Base-by-base conservation (phyloP, 1,140 invertebrate species). In the Macrotrachela quadricornifera region DNA sequence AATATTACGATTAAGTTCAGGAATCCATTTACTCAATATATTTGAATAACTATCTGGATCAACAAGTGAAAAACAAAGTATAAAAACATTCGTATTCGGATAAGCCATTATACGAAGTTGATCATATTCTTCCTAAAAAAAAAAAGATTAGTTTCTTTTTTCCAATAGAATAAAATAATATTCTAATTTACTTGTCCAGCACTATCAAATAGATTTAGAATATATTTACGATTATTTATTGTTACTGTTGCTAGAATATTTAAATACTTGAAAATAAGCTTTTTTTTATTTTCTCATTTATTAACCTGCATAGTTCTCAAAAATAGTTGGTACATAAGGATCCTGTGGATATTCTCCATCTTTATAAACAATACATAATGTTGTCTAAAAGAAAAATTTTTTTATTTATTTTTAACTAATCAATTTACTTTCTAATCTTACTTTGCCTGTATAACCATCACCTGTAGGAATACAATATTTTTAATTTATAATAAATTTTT, bases 1-100 rank as follows among this genome's bases (percentile, higher is more conserved):
- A 4, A 87, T 92, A 68, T 94, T 88, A 73, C 21, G 21, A 30
- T 30, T 30, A 38, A 48, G 14, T 38, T 48, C 46, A n/a, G 14
- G 14, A 4, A 15, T n/a, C 46, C 46, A 48, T 17, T 48, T 48
- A 10, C n/a, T 15, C 13, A 21, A 14, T 3, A 48, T 38, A 38
- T 43, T 43, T 43, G 14, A 14, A 43, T 43, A 43, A n/a, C 14
- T n/a, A 43, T 14, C 16, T 3, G 14, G 46, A n/a, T 15, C 14
- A n/a, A n/a, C 46, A 21, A 48, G 2, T 2, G 46, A 21, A 38
- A 48, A 48, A n/a, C 14, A n/a, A n/a, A 18, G 13, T 3, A 48
- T 18, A 21, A 48, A n/a, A 17, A 48, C 46, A 48, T 48, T 17
- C 13, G 46, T 48, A 21, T 48, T 21, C 10, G 46, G 46, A 38